phyloP scores from a whole-genome alignment of 2,113 vertebrate genomes.

The Melanostigma gelatinosum region DNA sequence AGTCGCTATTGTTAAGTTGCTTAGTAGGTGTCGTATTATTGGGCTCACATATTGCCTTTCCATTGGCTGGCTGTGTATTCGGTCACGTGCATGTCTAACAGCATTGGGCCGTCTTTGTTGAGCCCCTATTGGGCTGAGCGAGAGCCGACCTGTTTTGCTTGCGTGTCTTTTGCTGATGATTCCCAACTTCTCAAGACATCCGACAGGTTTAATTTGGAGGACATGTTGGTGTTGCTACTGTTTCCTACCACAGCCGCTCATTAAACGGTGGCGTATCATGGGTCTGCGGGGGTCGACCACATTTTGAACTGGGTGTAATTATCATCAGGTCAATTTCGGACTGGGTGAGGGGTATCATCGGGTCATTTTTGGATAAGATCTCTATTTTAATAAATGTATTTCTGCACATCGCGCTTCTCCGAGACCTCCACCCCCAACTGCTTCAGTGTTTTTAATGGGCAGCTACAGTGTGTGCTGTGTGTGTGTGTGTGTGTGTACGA shows the following conservation, averaged over 20 bases:
- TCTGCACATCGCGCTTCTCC: neutral
- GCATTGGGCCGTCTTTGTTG: neutral
- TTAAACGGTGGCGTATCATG: neutral
- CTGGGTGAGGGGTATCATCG: neutral
- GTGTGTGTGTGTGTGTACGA: neutral
- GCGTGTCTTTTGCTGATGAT: neutral
- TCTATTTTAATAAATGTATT: constrained; percentile 14
- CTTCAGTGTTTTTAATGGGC: constrained; percentile 32
- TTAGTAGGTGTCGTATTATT: neutral
- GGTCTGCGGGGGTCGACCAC: neutral
- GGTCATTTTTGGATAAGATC: neutral
- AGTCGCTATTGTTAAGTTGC: neutral
- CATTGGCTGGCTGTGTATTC: neutral
- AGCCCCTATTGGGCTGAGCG: neutral
- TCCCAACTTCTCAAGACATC: neutral
- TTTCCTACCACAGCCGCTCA: neutral
- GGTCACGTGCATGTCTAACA: neutral
- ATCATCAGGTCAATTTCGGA: constrained; percentile 6
- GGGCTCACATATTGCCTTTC: neutral
- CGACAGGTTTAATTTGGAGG: neutral
- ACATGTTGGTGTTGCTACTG: neutral
- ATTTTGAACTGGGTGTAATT: neutral
- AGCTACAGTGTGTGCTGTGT: constrained; percentile 1
- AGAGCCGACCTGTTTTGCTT: neutral
- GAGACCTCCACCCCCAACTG: constrained; percentile 20